A percentile compares a stretch with the other conserved stretches of the same genome.
These are phyloP conservation scores for Drosophila kikkawai DNA, from an alignment of 1,140 invertebrate genomes.

Conservation along the genomic window DNA sequence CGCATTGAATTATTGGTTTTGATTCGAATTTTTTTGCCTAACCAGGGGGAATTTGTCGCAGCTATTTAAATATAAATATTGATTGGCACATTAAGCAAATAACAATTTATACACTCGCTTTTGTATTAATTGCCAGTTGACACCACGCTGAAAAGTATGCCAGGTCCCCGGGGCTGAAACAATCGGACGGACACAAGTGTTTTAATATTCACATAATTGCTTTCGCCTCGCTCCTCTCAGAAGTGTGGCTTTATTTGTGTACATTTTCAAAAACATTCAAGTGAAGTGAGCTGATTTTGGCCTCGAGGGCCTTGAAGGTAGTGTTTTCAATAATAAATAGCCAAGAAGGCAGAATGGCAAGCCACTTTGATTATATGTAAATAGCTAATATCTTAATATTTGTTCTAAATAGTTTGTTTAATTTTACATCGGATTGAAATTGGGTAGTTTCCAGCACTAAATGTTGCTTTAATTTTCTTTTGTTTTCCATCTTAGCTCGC, in stretches of 20 bases:
- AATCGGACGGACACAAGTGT: conserved; percentile 12
- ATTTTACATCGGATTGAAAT: no score
- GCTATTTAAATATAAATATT: conserved; percentile 49
- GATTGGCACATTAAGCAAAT: conserved; percentile 49
- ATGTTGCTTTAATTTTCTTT: neutral
- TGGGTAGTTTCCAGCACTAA: no score
- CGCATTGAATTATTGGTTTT: conserved; percentile 50
- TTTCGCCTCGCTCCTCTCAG: neutral
- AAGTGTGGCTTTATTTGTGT: conserved; percentile 13
- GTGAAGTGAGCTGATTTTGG: conserved; percentile 25
- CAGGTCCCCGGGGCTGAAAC: conserved; percentile 28
- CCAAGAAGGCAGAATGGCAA: neutral
- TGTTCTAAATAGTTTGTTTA: no score
- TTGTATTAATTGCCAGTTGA: conserved; percentile 42
- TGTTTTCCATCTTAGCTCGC: neutral
- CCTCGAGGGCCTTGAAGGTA: neutral
- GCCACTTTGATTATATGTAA: neutral
- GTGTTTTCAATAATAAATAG: conserved; percentile 1
- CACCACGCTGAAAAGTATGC: conserved; percentile 63
- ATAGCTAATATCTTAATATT: neutral
- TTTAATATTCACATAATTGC: conserved; percentile 34
- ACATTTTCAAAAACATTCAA: conserved; percentile 12
- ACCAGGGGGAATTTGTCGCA: conserved; percentile 34
- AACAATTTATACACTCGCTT: conserved; percentile 28
- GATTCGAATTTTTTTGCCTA: conserved; percentile 54